A percentile compares a stretch with the other conserved stretches of the same genome.
Evolutionary conservation across 2,888 invertebrate species (phyloP).

Genomic region (Polydrusus cervinus): DNA sequence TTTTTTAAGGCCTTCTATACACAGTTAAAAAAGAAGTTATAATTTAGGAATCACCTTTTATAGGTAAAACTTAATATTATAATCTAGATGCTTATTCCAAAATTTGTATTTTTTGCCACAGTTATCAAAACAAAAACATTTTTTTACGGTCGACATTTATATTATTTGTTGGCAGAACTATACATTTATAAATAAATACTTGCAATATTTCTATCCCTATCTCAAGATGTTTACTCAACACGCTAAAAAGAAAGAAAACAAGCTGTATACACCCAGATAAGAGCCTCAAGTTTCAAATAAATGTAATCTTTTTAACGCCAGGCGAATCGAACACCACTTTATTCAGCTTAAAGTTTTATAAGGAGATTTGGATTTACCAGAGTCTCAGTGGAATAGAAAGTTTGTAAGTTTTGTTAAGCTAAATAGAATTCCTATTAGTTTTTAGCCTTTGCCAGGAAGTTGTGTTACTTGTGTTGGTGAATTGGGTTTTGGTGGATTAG

Average conservation of each 20-base stretch:
- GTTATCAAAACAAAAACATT: no score
- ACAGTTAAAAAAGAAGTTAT: no score
- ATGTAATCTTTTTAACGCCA: slow-evolving; percentile 22
- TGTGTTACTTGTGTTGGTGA: neutral
- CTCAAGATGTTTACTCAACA: neutral
- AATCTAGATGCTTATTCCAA: no score
- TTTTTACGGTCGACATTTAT: no score
- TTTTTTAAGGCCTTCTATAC: no score
- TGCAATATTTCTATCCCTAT: no score
- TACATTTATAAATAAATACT: no score
- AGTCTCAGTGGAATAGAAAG: slow-evolving; percentile 8
- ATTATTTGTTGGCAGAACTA: no score
- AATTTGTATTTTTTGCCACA: no score
- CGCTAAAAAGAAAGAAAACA: neutral
- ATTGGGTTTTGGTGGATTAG: neutral
- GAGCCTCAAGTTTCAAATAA: slow-evolving; percentile 11
- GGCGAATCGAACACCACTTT: slow-evolving; percentile 16
- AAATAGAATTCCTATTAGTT: slow-evolving; percentile 19
- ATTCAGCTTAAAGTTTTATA: slow-evolving; percentile 15
- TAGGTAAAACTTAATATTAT: no score
- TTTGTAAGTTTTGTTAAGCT: slow-evolving; percentile 26
- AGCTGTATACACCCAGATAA: slow-evolving; percentile 12
- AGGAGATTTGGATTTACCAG: slow-evolving; percentile 24
- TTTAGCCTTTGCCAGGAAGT: neutral
- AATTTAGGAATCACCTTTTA: no score